A percentile compares a stretch with the other conserved stretches of the same genome.
Evolutionary conservation across 2,113 vertebrate species (phyloP).

Genomic region (Alaudala cheleensis): DNA sequence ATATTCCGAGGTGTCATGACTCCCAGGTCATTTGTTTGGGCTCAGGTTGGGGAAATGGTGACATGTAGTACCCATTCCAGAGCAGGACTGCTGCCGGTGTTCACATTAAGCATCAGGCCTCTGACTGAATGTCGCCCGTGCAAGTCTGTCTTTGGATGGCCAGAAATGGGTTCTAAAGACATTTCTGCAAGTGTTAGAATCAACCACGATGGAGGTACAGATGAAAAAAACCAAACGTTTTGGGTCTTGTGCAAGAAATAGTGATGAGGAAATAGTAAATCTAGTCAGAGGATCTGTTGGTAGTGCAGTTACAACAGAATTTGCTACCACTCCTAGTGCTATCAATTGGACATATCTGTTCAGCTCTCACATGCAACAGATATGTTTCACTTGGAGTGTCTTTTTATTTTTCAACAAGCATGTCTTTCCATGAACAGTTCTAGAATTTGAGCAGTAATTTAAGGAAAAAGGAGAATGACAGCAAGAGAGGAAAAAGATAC

Average conservation of each 20-base stretch:
- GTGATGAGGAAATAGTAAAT: conserved; percentile 20
- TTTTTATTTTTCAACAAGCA: not conserved
- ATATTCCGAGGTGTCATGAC: not conserved
- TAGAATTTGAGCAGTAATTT: not conserved
- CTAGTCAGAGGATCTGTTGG: not conserved
- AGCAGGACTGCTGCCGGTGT: not conserved
- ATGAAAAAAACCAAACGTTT: not conserved
- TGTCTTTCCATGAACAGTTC: not conserved
- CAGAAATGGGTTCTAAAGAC: not conserved
- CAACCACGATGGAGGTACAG: not conserved
- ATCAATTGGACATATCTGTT: not conserved
- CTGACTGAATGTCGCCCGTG: not conserved
- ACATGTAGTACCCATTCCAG: not conserved
- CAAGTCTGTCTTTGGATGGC: not conserved
- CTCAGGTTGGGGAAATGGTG: not conserved
- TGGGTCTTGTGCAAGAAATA: conserved; percentile 30
- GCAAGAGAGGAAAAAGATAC: not conserved
- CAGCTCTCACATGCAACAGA: not conserved
- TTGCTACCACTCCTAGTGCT: not conserved
- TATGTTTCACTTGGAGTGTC: not conserved
- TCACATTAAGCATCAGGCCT: not conserved
- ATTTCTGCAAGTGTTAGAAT: not conserved
- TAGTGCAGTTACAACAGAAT: conserved; percentile 23
- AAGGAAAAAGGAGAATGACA: not conserved
- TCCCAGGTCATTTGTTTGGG: not conserved